These are phyloP conservation scores for Eupithecia tripunctaria DNA, from an alignment of 2,888 invertebrate species.

Conservation along the genomic window DNA sequence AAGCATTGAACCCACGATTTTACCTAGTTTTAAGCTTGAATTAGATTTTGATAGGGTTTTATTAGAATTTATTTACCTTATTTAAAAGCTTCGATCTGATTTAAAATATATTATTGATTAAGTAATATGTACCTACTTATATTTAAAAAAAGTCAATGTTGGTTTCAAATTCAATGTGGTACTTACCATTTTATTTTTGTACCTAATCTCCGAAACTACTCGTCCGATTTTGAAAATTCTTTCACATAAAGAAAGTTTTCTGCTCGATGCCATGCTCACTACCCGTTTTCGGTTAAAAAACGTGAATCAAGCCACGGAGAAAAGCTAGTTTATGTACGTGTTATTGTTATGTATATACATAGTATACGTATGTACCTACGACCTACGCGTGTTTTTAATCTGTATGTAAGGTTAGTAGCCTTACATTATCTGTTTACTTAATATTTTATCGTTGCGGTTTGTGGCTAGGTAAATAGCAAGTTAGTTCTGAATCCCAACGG, in stretches of 20 bases:
- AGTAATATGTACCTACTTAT: too few relatives aligned
- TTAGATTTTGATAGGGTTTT: neutral
- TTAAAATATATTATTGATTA: too few relatives aligned
- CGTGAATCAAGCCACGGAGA: neutral
- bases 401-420: neutral
- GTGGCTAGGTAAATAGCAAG: neutral
- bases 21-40: neutral
- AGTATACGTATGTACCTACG: too few relatives aligned
- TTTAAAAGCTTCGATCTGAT: neutral
- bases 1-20: too few relatives aligned
- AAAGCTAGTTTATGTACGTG: neutral
- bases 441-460: slow-evolving; percentile 1
- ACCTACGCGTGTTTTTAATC: neutral
- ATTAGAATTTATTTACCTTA: neutral
- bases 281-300: neutral
- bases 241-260: neutral
- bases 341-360: neutral
- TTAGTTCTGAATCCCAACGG: neutral
- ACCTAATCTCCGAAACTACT: neutral
- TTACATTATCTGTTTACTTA: neutral
- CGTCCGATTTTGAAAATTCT: neutral
- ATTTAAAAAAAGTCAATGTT: neutral
- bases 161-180: neutral
- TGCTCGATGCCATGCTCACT: neutral
- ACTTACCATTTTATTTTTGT: neutral